These are phyloP conservation scores for Ciconia stormi DNA, from an alignment of 2,113 vertebrate species.

Conservation along the genomic window DNA sequence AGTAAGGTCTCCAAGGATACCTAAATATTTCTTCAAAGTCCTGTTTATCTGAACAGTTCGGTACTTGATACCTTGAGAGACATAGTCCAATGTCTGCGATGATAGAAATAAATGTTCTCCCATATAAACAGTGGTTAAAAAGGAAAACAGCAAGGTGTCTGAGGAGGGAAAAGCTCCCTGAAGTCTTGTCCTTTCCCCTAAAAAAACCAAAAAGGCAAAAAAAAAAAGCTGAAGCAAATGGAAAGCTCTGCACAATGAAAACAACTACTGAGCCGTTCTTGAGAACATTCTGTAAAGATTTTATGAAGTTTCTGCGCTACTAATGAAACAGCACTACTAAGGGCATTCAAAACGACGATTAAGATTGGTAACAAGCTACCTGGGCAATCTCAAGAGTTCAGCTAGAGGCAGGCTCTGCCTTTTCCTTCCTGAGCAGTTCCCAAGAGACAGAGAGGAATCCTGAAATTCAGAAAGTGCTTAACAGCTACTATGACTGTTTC, in stretches of 20 bases:
- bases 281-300: not conserved
- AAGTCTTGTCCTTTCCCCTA: not conserved
- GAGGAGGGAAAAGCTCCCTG: not conserved
- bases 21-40: not conserved
- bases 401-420: not conserved
- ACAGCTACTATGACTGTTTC: not conserved
- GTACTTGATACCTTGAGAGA: not conserved
- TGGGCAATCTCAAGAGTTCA: not conserved
- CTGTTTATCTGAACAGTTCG: not conserved
- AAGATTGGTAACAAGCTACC: not conserved
- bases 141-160: not conserved
- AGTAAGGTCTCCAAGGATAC: not conserved
- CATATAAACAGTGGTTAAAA: not conserved
- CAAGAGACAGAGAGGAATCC: not conserved
- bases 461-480: slow-evolving; percentile 29
- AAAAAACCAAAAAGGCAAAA: too few species aligned
- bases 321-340: not conserved
- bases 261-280: not conserved
- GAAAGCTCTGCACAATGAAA: not conserved
- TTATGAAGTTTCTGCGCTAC: not conserved
- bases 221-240: not conserved
- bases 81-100: not conserved
- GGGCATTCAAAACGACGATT: not conserved
- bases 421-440: not conserved
- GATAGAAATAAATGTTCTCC: not conserved